Evolutionary conservation across 2,888 invertebrate species (phyloP).

Genomic region (Caenorhabditis macrosperma): DNA sequence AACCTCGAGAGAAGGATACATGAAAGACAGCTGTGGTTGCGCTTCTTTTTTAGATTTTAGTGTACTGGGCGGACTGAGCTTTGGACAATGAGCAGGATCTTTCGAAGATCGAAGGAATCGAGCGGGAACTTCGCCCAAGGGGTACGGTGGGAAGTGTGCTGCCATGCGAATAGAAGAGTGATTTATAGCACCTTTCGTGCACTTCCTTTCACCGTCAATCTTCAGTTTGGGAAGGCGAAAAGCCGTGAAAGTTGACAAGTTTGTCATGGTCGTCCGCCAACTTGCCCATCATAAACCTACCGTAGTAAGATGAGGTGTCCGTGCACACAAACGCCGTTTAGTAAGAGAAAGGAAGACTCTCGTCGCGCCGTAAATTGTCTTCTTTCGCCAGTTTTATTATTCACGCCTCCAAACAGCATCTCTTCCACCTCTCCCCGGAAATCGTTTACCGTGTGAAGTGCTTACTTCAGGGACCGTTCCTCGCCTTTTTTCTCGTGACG

Average conservation of each 20-base stretch:
- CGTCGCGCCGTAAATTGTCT: constrained; percentile 58
- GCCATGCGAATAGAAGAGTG: neutral
- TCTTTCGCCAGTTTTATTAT: constrained; percentile 53
- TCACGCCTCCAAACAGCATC: constrained; percentile 36
- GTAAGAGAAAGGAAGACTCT: constrained; percentile 40
- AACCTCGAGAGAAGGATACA: too few relatives aligned
- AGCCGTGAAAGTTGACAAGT: constrained; percentile 54
- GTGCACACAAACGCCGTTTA: constrained; percentile 56
- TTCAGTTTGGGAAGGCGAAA: neutral
- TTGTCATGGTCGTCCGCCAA: constrained; percentile 39
- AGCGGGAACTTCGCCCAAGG: too few relatives aligned
- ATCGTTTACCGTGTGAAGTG: constrained; percentile 48
- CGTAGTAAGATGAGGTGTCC: constrained; percentile 58
- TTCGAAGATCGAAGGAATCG: too few relatives aligned
- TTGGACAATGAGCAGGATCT: too few relatives aligned
- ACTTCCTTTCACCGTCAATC: constrained; percentile 36
- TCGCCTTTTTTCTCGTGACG: neutral
- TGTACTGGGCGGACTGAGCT: too few relatives aligned
- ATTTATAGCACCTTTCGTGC: constrained; percentile 4
- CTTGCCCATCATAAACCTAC: constrained; percentile 54
- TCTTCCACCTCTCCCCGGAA: neutral
- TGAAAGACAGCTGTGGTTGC: too few relatives aligned
- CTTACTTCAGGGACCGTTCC: neutral
- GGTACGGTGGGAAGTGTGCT: neutral
- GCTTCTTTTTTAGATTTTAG: too few relatives aligned